A percentile compares a stretch with the other conserved stretches of the same genome.
These are phyloP conservation scores for Peribatodes rhomboidaria DNA, from an alignment of 2,888 invertebrate genomes.

Conservation along the genomic window DNA sequence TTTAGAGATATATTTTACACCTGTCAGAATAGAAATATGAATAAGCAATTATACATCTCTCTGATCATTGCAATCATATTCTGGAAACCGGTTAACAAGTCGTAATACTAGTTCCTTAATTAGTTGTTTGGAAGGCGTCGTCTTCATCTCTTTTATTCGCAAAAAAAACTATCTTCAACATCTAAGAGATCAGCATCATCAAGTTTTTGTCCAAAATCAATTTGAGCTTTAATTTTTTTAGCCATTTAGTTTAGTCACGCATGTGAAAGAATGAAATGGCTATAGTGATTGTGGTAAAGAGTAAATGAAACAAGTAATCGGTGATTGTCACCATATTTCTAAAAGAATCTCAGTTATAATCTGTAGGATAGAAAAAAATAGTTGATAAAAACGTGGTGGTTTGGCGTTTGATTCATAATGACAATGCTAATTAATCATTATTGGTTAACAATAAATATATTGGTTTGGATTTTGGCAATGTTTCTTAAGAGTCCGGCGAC, in stretches of 20 bases:
- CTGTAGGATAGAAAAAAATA: no score
- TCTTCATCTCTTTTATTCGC: conserved; percentile 3
- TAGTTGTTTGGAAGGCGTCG: conserved; percentile 23
- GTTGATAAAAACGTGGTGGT: no score
- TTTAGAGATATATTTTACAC: not conserved
- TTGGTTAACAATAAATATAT: not conserved
- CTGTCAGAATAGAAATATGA: conserved; percentile 5
- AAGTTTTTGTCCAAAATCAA: conserved; percentile 13
- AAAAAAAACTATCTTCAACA: conserved; percentile 16
- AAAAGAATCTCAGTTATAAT: no score
- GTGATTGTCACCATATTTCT: not conserved
- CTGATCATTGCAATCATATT: conserved; percentile 16
- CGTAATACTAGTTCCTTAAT: conserved; percentile 16
- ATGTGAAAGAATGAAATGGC: not conserved
- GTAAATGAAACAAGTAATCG: not conserved
- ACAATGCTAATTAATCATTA: not conserved
- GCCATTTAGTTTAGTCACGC: not conserved
- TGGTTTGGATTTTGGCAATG: not conserved
- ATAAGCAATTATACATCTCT: conserved; percentile 15
- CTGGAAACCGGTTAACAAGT: conserved; percentile 1
- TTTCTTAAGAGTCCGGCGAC: no score
- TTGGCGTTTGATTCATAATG: not conserved
- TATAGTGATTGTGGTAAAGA: not conserved
- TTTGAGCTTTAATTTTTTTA: not conserved
- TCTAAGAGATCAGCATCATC: conserved; percentile 3